Evolutionary conservation across 2,113 vertebrate genomes (phyloP), one percentile per base, ranked within the genome.

Genomic region (Psilopogon haemacephalus): DNA sequence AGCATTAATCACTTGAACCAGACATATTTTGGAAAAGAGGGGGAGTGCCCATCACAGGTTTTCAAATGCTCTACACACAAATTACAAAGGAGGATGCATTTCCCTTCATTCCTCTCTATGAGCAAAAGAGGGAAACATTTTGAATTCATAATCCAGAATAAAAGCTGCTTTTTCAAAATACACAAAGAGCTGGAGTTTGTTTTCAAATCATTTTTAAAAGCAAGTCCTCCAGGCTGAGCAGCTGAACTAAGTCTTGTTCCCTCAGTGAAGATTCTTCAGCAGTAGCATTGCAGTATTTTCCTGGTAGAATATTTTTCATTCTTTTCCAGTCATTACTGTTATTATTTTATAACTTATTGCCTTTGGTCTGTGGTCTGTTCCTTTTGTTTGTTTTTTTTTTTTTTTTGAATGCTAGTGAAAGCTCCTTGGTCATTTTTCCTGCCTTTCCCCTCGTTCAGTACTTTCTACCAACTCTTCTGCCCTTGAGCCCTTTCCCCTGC

Each of bases 1-100:
- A 56, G 86, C 46, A 62, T 92, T 94, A 77, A 95, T 96, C 32
- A n/a, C 80, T 94, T 59, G 72, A 76, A 88, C 44, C 83, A 86
- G 90, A 23, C 52, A 18, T 62, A 56, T 90, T 65, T 70, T 38
- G 54, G 54, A 70, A 65, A 58, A 78, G 68, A 40, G 23, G 55
- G 8, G 55, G 44, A 54, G 56, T 89, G 74, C 63, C 74, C 54
- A 8, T 37, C 74, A 88, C 72, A 80, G 71, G 42, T 90, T 93
- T 80, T 44, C 76, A 55, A 50, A 37, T 59, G 33, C 37, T 64
- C 4, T 58, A 9, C 9, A 6, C 8, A 1, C 20, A 73, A 83
- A 40, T 86, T 32, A 26, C 5, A n/a, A 54, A 58, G 59, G 44
- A 69, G 50, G 35, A 40, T 28, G 8, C 37, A 8, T 67, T 72